Evolutionary conservation across 2,888 invertebrate genomes (phyloP), one percentile per base, ranked within the genome.

Genomic region (Cephus sareptanus): DNA sequence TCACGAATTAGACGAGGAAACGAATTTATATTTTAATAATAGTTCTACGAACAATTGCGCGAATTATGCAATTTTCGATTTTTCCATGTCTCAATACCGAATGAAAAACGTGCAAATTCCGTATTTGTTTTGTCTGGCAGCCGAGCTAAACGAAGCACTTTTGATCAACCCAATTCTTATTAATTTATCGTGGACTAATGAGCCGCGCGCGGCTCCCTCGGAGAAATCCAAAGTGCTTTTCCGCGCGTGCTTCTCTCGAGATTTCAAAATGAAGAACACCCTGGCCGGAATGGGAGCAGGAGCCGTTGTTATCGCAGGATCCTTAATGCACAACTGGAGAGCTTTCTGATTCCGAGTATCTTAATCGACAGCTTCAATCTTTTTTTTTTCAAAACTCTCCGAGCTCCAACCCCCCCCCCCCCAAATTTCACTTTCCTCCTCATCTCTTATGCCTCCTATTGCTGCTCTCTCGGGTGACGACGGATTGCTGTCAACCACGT

Each of bases 121-220:
- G 56, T 2, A 56, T 56, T 56, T 23, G 9, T 23, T 56, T 9
- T 2, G 2, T 9, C 23, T 23, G 35, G 11, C 37, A 23, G 35
- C 11, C 73, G 69, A 75, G 75, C 74, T 77, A 80, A 81, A 79
- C 76, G 77, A 79, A 69, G 30, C 31, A 75, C 68, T 6, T 56
- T 56, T 56, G 78, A 78, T 77, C 79, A 79, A 77, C 74, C 37
- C 76, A 35, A 12, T 34, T n/a, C 69, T 34, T 80, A 80, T 85
- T 85, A 85, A 79, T 79, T 80, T 68, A 71, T 78, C n/a, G 75
- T 84, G 82, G 82, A 83, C 84, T 84, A 84, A 83, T 82, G 83
- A 83, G 80, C 77, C 77, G 80, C 80, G 40, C 15, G 23, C 35
- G 35, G 6, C 40, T 23, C 40, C 6, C 40, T 40, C 40, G 40